Percentiles rank a stretch among this genome's conserved stretches.
phyloP scores from a whole-genome alignment of 2,888 invertebrate genomes.

The Pseudeuparius sepicola region DNA sequence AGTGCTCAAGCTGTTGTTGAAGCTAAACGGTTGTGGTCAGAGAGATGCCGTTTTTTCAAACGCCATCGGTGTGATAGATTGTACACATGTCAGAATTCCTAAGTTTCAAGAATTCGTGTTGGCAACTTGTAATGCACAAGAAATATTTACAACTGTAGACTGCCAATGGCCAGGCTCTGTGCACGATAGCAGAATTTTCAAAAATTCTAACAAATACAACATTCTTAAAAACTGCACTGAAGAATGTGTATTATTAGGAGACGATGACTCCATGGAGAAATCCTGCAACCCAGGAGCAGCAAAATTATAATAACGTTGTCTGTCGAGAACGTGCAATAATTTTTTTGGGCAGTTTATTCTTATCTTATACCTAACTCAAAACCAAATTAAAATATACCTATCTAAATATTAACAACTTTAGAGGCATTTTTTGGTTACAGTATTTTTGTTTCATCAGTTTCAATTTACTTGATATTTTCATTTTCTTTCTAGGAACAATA shows the following conservation, averaged over 20 bases:
- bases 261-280: slow-evolving; percentile 9
- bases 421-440: too few relatives aligned
- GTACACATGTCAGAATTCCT: slow-evolving; percentile 6
- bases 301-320: too few relatives aligned
- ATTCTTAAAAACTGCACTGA: neutral
- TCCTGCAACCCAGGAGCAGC: too few relatives aligned
- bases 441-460: too few relatives aligned
- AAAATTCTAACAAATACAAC: slow-evolving; percentile 9
- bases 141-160: slow-evolving; percentile 18
- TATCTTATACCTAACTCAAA: too few relatives aligned
- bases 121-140: slow-evolving; percentile 9
- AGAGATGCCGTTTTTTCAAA: slow-evolving; percentile 1
- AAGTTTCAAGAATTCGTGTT: slow-evolving; percentile 3
- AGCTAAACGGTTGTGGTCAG: slow-evolving; percentile 8
- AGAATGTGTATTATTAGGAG: slow-evolving; percentile 5
- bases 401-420: too few relatives aligned
- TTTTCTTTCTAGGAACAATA: too few relatives aligned
- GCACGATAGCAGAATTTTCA: slow-evolving; percentile 18
- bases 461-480: too few relatives aligned
- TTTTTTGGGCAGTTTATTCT: too few relatives aligned
- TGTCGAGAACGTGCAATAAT: too few relatives aligned
- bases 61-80: slow-evolving; percentile 4
- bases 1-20: slow-evolving; percentile 6
- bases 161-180: slow-evolving; percentile 20
- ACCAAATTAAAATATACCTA: too few relatives aligned